Evolutionary conservation across 2,888 invertebrate species (phyloP).

Genomic region (Branchipolynoe longqiensis): DNA sequence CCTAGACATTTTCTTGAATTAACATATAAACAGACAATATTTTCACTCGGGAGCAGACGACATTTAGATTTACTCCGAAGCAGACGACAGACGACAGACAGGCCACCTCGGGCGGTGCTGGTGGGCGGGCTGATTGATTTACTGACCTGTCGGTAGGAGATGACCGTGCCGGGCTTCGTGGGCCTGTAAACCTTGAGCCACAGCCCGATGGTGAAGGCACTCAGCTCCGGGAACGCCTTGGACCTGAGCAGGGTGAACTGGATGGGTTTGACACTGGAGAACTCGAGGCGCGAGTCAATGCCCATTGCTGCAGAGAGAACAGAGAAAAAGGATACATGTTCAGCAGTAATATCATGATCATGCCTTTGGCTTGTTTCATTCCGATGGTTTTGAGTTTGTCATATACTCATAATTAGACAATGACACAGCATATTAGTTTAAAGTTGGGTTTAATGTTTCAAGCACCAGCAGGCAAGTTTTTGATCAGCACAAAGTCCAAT

Average conservation of each 20-base stretch:
- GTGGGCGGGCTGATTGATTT: background rate
- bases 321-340: background rate
- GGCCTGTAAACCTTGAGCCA: constrained; percentile 75
- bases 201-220: constrained; percentile 77
- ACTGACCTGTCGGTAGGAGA: constrained; percentile 64
- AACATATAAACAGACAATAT: too few relatives aligned
- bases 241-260: constrained; percentile 74
- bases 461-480: too few relatives aligned
- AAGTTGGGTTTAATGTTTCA: too few relatives aligned
- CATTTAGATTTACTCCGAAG: too few relatives aligned
- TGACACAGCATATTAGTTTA: too few relatives aligned
- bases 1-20: too few relatives aligned
- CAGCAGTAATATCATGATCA: background rate
- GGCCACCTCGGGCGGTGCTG: too few relatives aligned
- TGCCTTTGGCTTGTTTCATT: background rate
- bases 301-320: constrained; percentile 68
- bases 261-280: constrained; percentile 59
- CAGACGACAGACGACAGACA: too few relatives aligned
- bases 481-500: too few relatives aligned
- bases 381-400: too few relatives aligned
- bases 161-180: constrained; percentile 66
- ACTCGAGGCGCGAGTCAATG: constrained; percentile 67
- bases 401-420: too few relatives aligned
- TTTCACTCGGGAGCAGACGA: too few relatives aligned
- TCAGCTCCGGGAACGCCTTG: constrained; percentile 77